Base-by-base conservation (phyloP, 2,888 invertebrate genomes). In the Hypselothyrea guttata region DNA sequence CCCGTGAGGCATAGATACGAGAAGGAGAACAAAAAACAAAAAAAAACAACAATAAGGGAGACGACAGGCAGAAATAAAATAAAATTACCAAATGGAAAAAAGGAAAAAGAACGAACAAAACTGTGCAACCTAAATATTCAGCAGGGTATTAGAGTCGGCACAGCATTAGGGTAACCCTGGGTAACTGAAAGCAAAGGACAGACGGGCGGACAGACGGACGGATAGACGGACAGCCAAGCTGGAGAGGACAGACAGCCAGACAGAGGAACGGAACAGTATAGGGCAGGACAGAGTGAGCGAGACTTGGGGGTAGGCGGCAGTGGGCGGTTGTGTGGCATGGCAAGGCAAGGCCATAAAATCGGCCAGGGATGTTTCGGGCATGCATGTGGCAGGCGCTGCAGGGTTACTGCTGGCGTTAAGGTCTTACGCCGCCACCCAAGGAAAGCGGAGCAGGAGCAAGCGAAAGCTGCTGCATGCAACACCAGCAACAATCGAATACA, bases 151-250 rank as follows among this genome's bases (percentile, higher is more conserved):
- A 48, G 52, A 67, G 40, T 31, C 46, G 41, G 38, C 69, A 46
- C 62, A 71, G 53, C 57, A 56, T 75, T 71, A 63, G 71, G 63
- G 63, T 63, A 45, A 64, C 67, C 60, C 71, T 37, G 45, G 63
- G 53, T 41, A 71, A 67, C 63, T 56, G 35, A 31, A 55, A 30
- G 37, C 22, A 13, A 12, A 30, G 15, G 16, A 13, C 12, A 7
- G 18, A 13, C 7, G 9, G n/a, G n/a, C n/a, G n/a, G n/a, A n/a
- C n/a, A n/a, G n/a, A n/a, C n/a, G n/a, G n/a, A n/a, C n/a, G n/a
- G n/a, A n/a, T n/a, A n/a, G n/a, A n/a, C n/a, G n/a, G n/a, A n/a
- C n/a, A 8, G 11, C 27, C 11, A 13, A 5, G 42, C 15, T n/a
- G 31, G 35, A 16, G 16, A 37, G 16, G 27, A 5, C 7, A 38